Base-by-base conservation (phyloP, 2,113 vertebrate genomes). In the Megaleporinus macrocephalus region DNA sequence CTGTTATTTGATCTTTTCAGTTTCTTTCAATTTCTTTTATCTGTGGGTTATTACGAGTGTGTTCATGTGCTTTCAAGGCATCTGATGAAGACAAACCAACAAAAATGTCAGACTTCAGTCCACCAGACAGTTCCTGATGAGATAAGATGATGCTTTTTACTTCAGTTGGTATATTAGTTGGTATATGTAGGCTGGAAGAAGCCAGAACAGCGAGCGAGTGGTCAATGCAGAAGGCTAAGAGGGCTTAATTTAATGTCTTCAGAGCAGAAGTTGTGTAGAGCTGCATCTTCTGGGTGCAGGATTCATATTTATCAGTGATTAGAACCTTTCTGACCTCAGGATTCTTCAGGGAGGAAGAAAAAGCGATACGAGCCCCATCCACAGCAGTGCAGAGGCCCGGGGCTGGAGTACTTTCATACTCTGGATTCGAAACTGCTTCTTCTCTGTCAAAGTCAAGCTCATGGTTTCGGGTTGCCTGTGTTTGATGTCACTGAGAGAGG, bases 401-500 rank as follows among this genome's bases (percentile, higher is more conserved):
- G 57, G 57, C 57, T 61, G 57, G 24, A 61, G 57, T 61, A 26
- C 10, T 26, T 61, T 61, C 26, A 10, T 61, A 61, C 57, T 61
- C 11, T 10, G 57, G 57, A 61, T 61, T 26, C n/a, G 26, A 61
- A 61, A 26, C 57, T 24, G 20, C 26, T 61, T n/a, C 57, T 13
- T n/a, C 57, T 63, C 53, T 53, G 76, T 78, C 53, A 33, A 61
- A 79, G 20, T 69, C 30, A 11, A 55, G 49, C 27, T 71, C 1
- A 63, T 29, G 57, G 15, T 73, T 80, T 80, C 24, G 14, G 79
- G 41, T 63, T 27, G 22, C 2, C 79, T 59, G 73, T 15, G 62
- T 81, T 74, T 75, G 72, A 75, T 75, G 51, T 63, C 80, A 41
- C 72, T 9, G n/a, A 75, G 49, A 63, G 80, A 81, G 62, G 49